Evolutionary conservation across 2,113 vertebrate genomes (phyloP).

Genomic region (Leptosomus discolor): DNA sequence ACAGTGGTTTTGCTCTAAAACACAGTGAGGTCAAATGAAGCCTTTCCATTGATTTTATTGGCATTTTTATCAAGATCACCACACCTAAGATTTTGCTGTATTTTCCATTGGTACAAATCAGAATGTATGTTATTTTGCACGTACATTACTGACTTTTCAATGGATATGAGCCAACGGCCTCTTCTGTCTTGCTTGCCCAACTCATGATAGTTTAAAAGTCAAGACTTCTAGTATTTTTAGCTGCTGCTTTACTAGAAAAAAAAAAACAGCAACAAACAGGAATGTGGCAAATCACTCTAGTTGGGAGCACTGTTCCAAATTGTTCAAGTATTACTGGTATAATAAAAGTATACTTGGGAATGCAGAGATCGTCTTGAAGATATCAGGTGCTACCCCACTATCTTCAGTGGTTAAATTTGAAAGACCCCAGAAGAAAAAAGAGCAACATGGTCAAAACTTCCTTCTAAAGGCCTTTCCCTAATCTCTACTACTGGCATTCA

Average conservation of each 20-base stretch:
- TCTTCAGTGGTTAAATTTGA: neutral
- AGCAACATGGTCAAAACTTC: neutral
- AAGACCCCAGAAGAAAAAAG: neutral
- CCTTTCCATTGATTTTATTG: neutral
- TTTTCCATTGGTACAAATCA: neutral
- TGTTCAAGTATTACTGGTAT: neutral
- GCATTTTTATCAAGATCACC: neutral
- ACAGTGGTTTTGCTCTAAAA: neutral
- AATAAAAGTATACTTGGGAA: neutral
- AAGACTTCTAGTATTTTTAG: neutral
- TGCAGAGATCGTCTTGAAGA: neutral
- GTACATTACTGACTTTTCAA: neutral
- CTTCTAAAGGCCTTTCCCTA: neutral
- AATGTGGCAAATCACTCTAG: neutral
- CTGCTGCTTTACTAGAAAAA: neutral
- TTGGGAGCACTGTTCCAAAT: neutral
- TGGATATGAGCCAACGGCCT: neutral
- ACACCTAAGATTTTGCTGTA: neutral
- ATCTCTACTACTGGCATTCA: neutral
- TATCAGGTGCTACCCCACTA: neutral
- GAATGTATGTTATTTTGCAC: neutral
- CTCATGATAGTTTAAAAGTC: neutral
- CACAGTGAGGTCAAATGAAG: neutral
- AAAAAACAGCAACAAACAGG: rapidly evolving
- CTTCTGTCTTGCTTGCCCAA: neutral